Conservation (phyloP, 2,797 vertebrate genomes). For the Bufotes viridis region DNA sequence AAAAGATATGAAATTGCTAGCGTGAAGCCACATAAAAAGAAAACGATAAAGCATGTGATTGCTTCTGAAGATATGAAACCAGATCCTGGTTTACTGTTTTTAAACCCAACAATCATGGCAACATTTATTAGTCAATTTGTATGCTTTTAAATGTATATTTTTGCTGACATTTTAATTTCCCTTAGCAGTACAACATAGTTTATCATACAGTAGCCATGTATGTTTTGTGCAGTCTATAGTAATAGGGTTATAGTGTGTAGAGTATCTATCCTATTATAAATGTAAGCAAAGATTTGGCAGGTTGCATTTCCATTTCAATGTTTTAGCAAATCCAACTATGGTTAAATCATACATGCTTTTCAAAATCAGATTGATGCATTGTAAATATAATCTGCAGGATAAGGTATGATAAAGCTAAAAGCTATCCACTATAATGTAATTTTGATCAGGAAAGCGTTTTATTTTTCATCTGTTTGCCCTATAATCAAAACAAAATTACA, state of each 20-base stretch:
- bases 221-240: not conserved
- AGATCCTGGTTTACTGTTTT: constrained; percentile 38
- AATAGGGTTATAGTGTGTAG: not conserved
- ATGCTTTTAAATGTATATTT: not conserved
- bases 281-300: not conserved
- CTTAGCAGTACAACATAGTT: not conserved
- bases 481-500: constrained; percentile 24
- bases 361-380: not conserved
- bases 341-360: not conserved
- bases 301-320: not conserved
- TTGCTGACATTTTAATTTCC: not conserved
- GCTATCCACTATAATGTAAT: not conserved
- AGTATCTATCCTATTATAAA: not conserved
- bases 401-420: not conserved
- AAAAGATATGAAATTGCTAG: constrained; percentile 58
- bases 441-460: not conserved
- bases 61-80: constrained; percentile 37
- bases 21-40: constrained; percentile 53
- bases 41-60: constrained; percentile 52
- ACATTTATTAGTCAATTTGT: constrained; percentile 40
- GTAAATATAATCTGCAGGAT: constrained; percentile 5
- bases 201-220: not conserved
- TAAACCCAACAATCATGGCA: constrained; percentile 23
- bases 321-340: not conserved
- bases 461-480: not conserved